Evolutionary conservation across 2,888 invertebrate genomes (phyloP).

Genomic region (Drosophila anomelani): DNA sequence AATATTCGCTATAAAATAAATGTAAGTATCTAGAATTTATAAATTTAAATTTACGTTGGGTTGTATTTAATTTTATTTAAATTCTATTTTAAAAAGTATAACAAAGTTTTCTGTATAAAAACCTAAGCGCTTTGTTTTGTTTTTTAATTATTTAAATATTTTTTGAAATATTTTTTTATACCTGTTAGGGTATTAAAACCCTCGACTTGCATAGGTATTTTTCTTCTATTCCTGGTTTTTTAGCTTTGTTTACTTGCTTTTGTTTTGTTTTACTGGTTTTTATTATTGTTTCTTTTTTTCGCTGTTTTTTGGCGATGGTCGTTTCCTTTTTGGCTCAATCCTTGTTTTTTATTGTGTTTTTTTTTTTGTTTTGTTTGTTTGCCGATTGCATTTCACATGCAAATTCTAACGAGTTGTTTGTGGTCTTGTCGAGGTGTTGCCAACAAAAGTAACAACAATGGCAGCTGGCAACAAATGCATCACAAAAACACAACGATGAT

Average conservation of each 20-base stretch:
- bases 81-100: background rate
- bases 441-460: conserved; percentile 41
- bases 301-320: conserved; percentile 5
- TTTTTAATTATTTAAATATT: background rate
- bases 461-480: conserved; percentile 11
- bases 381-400: conserved; percentile 75
- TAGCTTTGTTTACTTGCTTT: background rate
- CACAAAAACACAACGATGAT: conserved; percentile 21
- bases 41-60: background rate
- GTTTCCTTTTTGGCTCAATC: conserved; percentile 15
- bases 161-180: background rate
- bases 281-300: background rate
- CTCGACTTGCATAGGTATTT: background rate
- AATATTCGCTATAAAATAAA: background rate
- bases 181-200: background rate
- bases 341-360: conserved; percentile 12
- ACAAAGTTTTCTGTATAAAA: background rate
- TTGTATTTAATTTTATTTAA: background rate
- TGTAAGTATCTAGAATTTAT: rapidly evolving
- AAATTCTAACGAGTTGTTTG: conserved; percentile 78
- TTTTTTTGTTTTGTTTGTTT: conserved; percentile 42
- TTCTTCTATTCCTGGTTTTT: background rate
- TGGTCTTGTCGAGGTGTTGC: conserved; percentile 64
- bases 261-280: background rate
- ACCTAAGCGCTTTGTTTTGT: background rate